These are phyloP conservation scores for Macrosteles quadrilineatus DNA, from an alignment of 1,140 invertebrate species.

Conservation along the genomic window DNA sequence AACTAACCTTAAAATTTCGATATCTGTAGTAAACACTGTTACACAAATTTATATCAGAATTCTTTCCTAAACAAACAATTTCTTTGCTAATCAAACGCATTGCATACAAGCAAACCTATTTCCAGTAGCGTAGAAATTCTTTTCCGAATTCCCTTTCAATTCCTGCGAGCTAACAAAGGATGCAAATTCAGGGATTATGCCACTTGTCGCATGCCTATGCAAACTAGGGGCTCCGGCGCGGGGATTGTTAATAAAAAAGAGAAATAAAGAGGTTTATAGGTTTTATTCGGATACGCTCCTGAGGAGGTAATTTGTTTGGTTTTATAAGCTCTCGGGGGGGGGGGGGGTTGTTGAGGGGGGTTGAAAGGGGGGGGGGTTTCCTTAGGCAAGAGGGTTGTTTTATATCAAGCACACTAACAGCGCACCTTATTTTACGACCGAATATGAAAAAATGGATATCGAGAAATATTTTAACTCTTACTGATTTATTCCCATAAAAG, in stretches of 20 bases:
- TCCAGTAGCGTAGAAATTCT: too few species aligned
- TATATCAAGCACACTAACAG: background rate
- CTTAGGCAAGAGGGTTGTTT: slow-evolving; percentile 12
- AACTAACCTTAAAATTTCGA: too few species aligned
- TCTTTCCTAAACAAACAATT: too few species aligned
- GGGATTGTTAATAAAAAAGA: slow-evolving; percentile 23
- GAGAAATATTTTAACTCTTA: slow-evolving; percentile 22
- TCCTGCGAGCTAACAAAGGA: background rate
- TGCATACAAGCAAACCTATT: too few species aligned
- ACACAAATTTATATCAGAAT: too few species aligned
- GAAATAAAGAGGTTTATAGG: slow-evolving; percentile 20
- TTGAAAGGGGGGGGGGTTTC: background rate
- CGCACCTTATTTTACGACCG: slow-evolving; percentile 5
- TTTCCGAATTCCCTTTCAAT: too few species aligned
- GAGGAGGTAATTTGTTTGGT: slow-evolving; percentile 18
- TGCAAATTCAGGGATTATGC: slow-evolving; percentile 19
- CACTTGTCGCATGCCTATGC: slow-evolving; percentile 16
- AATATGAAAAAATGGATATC: slow-evolving; percentile 25
- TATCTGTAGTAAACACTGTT: too few species aligned
- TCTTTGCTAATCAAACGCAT: too few species aligned
- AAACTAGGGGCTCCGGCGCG: background rate
- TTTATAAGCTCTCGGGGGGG: too few species aligned
- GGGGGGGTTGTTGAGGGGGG: too few species aligned
- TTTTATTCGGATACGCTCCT: slow-evolving; percentile 1
- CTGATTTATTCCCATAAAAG: slow-evolving; percentile 13